These are phyloP conservation scores for Melangyna quadrimaculata DNA, from an alignment of 2,888 invertebrate genomes.

Conservation along the genomic window DNA sequence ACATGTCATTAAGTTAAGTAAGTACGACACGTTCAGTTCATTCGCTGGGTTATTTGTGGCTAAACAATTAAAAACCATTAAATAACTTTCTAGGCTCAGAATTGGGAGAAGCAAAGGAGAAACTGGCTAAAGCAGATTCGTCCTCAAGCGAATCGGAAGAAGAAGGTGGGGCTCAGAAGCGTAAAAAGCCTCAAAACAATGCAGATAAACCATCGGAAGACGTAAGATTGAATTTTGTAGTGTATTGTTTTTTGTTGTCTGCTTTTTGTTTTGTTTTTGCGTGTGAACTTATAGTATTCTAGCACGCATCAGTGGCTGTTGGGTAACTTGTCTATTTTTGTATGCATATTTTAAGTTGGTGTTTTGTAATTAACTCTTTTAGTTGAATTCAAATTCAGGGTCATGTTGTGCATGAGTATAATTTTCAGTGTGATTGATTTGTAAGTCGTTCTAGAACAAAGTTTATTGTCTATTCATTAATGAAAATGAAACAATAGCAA, in stretches of 20 bases:
- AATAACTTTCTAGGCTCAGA: slow-evolving; percentile 84
- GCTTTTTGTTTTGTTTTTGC: too few species aligned
- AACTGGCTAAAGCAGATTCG: slow-evolving; percentile 90
- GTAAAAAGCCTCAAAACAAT: slow-evolving; percentile 80
- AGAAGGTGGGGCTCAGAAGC: slow-evolving; percentile 83
- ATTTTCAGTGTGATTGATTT: background rate
- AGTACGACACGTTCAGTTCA: slow-evolving; percentile 75
- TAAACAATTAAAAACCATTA: background rate
- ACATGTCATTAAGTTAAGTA: slow-evolving; percentile 91
- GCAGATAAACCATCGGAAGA: slow-evolving; percentile 85
- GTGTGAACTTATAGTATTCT: background rate
- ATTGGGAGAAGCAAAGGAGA: slow-evolving; percentile 92
- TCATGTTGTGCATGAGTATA: slow-evolving; percentile 3
- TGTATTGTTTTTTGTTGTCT: background rate
- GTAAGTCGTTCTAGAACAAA: too few species aligned
- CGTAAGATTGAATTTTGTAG: slow-evolving; percentile 78
- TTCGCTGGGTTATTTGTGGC: background rate
- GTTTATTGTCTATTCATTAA: too few species aligned
- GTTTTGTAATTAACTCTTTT: slow-evolving; percentile 15
- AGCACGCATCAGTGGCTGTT: slow-evolving; percentile 37
- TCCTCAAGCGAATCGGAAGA: slow-evolving; percentile 92
- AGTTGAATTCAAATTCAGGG: slow-evolving; percentile 30
- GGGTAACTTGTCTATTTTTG: slow-evolving; percentile 26
- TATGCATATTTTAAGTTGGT: background rate
- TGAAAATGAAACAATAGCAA: too few species aligned